A percentile compares a stretch with the other conserved stretches of the same genome.
Evolutionary conservation across 2,888 invertebrate species (phyloP).

Genomic region (Alsophila aescularia): DNA sequence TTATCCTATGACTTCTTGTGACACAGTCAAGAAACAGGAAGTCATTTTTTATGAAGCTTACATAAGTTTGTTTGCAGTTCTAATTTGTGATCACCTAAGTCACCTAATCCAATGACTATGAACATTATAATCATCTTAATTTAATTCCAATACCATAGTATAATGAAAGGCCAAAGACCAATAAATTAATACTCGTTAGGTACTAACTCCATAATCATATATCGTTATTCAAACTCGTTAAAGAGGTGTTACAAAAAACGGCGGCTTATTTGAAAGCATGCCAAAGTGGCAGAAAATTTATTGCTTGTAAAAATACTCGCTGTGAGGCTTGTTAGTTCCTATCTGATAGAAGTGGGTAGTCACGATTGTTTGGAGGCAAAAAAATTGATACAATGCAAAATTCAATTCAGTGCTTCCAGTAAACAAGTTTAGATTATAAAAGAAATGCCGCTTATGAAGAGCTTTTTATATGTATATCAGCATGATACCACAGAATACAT

Average conservation of each 20-base stretch:
- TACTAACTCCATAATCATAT: constrained; percentile 25
- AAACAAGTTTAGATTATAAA: constrained; percentile 4
- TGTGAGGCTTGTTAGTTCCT: constrained; percentile 23
- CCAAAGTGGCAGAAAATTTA: constrained; percentile 42
- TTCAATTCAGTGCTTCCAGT: constrained; percentile 42
- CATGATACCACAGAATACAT: too few species aligned
- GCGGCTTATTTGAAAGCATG: constrained; percentile 45
- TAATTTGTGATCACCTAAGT: too few species aligned
- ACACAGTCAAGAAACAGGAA: too few species aligned
- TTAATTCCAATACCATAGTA: constrained; percentile 1
- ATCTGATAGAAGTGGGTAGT: constrained; percentile 45
- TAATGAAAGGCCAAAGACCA: constrained; percentile 29
- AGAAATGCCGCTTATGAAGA: constrained; percentile 5
- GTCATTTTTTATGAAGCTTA: too few species aligned
- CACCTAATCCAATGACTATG: background rate
- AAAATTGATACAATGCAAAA: constrained; percentile 55
- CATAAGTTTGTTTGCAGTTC: too few species aligned
- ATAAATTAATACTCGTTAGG: constrained; percentile 15
- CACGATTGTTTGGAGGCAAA: constrained; percentile 47
- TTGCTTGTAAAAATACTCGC: constrained; percentile 45
- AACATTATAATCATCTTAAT: background rate
- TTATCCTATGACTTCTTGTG: too few species aligned
- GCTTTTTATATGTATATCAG: too few species aligned
- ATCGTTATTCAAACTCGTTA: constrained; percentile 35
- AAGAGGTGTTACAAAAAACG: constrained; percentile 32